Evolutionary conservation across 2,113 vertebrate genomes (phyloP).

Genomic region (Malurus cyaneus): DNA sequence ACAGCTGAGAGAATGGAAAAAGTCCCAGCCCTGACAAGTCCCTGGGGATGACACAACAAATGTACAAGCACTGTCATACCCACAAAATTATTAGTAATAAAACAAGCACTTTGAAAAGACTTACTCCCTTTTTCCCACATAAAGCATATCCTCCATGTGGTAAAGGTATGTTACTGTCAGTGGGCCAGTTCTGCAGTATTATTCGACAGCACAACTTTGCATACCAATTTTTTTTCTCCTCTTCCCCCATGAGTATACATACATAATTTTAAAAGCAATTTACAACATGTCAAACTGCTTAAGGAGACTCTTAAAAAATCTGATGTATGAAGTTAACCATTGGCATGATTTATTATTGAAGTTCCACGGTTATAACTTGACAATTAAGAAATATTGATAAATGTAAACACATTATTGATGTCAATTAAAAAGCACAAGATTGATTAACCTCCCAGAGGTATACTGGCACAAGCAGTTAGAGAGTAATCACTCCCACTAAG

Average conservation of each 20-base stretch:
- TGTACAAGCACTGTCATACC: not conserved
- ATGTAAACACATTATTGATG: slow-evolving; percentile 78
- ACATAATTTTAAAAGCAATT: slow-evolving; percentile 56
- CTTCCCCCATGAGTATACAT: not conserved
- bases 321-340: slow-evolving; percentile 60
- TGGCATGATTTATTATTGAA: slow-evolving; percentile 73
- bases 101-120: not conserved
- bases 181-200: not conserved
- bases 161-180: not conserved
- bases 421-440: slow-evolving; percentile 74
- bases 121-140: not conserved
- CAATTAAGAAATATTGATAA: slow-evolving; percentile 80
- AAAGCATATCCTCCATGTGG: not conserved
- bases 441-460: slow-evolving; percentile 71
- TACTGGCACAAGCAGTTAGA: slow-evolving; percentile 58
- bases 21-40: not conserved
- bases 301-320: slow-evolving; percentile 63
- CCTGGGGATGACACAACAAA: not conserved
- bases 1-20: not conserved
- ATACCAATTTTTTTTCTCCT: not conserved
- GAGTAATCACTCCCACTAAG: slow-evolving; percentile 63
- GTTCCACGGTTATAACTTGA: slow-evolving; percentile 65
- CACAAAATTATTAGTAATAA: slow-evolving; percentile 3
- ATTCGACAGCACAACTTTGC: not conserved
- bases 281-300: slow-evolving; percentile 53